Conservation (phyloP, 1,140 invertebrate species). For the Geopemphigus sp. region DNA sequence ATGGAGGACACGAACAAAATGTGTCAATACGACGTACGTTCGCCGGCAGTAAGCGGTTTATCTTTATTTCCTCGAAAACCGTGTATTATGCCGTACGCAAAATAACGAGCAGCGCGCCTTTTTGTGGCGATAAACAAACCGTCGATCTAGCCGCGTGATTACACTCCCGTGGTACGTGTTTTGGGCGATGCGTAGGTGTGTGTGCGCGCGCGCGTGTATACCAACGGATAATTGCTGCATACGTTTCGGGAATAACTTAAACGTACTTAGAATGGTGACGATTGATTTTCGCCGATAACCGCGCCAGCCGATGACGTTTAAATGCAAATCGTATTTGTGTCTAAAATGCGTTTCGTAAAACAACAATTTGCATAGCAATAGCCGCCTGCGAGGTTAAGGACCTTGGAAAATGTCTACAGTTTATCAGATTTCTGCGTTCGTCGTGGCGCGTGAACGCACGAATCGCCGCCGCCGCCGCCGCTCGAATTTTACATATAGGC, state of each 20-base stretch:
- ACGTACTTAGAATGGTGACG: slow-evolving; percentile 1
- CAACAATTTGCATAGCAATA: slow-evolving; percentile 45
- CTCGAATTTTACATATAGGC: neutral
- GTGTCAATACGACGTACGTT: too few species aligned
- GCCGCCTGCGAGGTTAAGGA: slow-evolving; percentile 20
- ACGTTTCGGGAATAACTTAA: slow-evolving; percentile 37
- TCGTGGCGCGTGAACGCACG: neutral
- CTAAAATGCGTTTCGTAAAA: slow-evolving; percentile 39
- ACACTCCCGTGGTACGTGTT: too few species aligned
- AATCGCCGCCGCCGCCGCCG: too few species aligned
- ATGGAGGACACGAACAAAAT: neutral
- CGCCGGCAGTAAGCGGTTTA: too few species aligned
- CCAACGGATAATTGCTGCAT: slow-evolving; percentile 27
- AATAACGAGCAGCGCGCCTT: neutral
- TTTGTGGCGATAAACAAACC: neutral
- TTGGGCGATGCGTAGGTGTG: too few species aligned
- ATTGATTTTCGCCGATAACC: slow-evolving; percentile 29
- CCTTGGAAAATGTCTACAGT: slow-evolving; percentile 36
- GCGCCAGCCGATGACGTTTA: slow-evolving; percentile 28
- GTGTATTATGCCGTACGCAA: neutral
- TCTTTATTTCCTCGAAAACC: neutral
- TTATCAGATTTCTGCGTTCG: slow-evolving; percentile 34
- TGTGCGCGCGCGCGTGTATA: neutral
- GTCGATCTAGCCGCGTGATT: neutral
- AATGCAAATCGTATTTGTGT: slow-evolving; percentile 42